These are phyloP conservation scores for Drosophila asahinai DNA, from an alignment of 1,140 invertebrate genomes.

Conservation along the genomic window DNA sequence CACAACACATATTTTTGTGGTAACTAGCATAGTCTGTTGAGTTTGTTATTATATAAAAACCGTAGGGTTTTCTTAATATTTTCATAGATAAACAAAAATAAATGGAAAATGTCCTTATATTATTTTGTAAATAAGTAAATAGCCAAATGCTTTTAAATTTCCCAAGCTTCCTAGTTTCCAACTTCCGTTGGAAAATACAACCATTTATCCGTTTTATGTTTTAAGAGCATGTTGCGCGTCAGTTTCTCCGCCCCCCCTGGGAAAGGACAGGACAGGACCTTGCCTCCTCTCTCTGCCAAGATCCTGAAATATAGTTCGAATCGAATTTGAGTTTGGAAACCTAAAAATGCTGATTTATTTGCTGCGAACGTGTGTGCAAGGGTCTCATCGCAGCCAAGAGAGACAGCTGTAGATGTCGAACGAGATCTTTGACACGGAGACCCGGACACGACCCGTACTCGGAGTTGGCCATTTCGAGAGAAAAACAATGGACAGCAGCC, in stretches of 20 bases:
- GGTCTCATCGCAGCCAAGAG: conserved; percentile 4
- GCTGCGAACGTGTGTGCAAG: conserved; percentile 15
- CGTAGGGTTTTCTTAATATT: too few relatives aligned
- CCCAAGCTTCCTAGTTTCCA: too few relatives aligned
- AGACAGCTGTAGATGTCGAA: conserved; percentile 18
- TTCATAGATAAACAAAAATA: too few relatives aligned
- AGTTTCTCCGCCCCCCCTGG: background rate
- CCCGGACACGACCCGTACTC: background rate
- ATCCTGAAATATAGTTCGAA: conserved; percentile 15
- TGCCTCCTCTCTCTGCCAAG: background rate
- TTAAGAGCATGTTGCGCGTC: conserved; percentile 1
- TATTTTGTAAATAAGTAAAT: background rate
- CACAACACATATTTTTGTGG: too few relatives aligned
- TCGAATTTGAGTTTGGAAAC: conserved; percentile 19
- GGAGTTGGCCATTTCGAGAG: background rate
- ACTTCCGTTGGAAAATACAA: background rate
- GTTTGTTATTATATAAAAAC: too few relatives aligned
- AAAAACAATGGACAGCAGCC: conserved; percentile 16
- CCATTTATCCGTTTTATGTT: conserved; percentile 9
- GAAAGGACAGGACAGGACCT: too few relatives aligned
- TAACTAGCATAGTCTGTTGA: too few relatives aligned
- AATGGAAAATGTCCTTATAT: background rate
- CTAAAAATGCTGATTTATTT: conserved; percentile 25
- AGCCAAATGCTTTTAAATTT: background rate
- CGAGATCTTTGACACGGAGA: conserved; percentile 15